Base-by-base conservation (phyloP, 2,113 vertebrate genomes). In the Actenoides hombroni region DNA sequence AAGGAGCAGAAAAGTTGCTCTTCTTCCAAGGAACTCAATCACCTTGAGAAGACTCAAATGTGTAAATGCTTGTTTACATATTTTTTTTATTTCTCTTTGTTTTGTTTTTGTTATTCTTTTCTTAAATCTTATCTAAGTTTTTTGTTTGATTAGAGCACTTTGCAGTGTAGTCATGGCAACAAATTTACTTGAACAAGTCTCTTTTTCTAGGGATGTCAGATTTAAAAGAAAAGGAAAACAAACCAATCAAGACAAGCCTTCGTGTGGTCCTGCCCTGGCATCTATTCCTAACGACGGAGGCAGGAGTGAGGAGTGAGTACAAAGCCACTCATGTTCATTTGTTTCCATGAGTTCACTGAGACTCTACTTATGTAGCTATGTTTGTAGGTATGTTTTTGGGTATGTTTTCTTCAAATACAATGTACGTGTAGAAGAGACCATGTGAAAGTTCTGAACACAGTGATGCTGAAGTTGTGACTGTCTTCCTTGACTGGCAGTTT, bases 141-240 rank as follows among this genome's bases (percentile, higher is more conserved):
- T 93, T 83, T 88, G 79, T 88, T 86, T 94, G 93, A 94, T 96
- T 60, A 74, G 88, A 94, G 87, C 69, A 15, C 82, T 76, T 93
- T 93, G 91, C 77, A 39, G 51, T 6, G 77, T 59, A 91, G 92
- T 19, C 88, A 53, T 56, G 64, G 67, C 94, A 95, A 75, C 86
- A 35, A 83, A 77, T 95, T 95, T 57, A n/a, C 40, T 86, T 51
- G 31, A 53, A 67, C 40, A 4, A 65, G 15, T 44, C 44, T 96
- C 74, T 78, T 94, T 70, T 92, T 77, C 44, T 86, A 84, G 96
- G 92, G 74, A 56, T 79, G 78, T 6, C 23, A 82, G 82, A 70
- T 86, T 67, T 51, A 44, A 85, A 83, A 71, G 77, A 26, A 82
- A 82, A 60, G 74, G 10, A 82, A 78, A 51, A 5, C 65, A 70